Conservation (phyloP, 2,888 invertebrate genomes). For the Lissocephala sabroskyi region DNA sequence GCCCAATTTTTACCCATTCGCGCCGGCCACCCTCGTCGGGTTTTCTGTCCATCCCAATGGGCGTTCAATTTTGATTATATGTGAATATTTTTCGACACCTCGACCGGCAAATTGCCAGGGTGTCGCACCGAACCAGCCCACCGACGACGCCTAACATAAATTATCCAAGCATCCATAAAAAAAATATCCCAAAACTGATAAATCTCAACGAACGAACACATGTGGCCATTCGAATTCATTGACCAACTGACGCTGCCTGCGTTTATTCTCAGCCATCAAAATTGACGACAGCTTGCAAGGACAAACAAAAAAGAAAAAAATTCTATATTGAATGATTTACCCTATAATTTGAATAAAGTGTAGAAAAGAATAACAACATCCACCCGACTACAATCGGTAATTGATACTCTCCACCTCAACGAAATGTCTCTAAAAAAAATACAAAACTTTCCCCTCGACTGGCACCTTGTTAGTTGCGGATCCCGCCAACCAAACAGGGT, state of each 20-base stretch:
- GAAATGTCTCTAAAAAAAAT: too few species aligned
- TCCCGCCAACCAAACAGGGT: too few species aligned
- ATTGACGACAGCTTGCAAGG: constrained; percentile 19
- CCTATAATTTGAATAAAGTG: constrained; percentile 3
- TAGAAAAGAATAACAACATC: constrained; percentile 4
- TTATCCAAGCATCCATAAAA: too few species aligned
- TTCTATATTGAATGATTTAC: constrained; percentile 24
- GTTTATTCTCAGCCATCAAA: constrained; percentile 18
- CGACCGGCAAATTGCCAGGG: constrained; percentile 27
- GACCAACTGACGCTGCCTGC: constrained; percentile 23
- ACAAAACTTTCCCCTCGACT: too few species aligned
- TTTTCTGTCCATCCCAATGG: constrained; percentile 1
- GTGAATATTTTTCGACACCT: constrained; percentile 4
- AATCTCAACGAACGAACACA: not conserved
- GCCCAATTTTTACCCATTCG: too few species aligned
- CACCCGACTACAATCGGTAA: too few species aligned
- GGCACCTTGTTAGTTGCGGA: constrained; percentile 19
- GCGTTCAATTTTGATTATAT: constrained; percentile 19
- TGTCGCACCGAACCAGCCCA: too few species aligned
- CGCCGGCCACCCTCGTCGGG: too few species aligned
- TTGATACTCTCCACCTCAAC: too few species aligned
- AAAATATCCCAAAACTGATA: constrained; percentile 1
- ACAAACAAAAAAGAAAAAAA: constrained; percentile 7
- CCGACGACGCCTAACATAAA: too few species aligned
- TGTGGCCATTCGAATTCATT: not conserved